Conservation (phyloP, 2,113 vertebrate genomes). For the Caretta caretta region DNA sequence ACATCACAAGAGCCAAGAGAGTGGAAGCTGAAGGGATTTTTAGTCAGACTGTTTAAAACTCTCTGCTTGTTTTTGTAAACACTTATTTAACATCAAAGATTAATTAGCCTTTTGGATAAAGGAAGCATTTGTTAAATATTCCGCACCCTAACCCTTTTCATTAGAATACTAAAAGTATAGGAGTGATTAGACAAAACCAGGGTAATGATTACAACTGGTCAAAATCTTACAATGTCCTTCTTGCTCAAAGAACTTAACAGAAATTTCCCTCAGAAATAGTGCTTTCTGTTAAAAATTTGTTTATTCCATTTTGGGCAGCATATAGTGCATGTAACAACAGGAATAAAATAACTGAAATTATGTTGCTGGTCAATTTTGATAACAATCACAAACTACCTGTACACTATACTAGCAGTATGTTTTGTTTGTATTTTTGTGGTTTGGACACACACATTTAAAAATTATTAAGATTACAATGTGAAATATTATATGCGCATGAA, state of each 20-base stretch:
- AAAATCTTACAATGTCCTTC: background rate
- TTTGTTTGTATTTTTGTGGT: background rate
- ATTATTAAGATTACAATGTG: background rate
- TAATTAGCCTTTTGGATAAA: background rate
- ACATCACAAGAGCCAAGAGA: background rate
- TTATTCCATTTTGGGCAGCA: background rate
- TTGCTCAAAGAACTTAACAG: background rate
- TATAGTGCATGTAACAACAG: background rate
- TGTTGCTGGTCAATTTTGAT: background rate
- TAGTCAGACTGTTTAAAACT: background rate
- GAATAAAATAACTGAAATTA: background rate
- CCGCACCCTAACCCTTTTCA: background rate
- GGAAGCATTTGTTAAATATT: background rate
- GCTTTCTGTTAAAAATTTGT: background rate
- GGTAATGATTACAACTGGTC: background rate
- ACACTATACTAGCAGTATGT: background rate
- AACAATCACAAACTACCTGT: background rate
- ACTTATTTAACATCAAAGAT: background rate
- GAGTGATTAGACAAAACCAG: background rate
- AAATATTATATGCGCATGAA: background rate
- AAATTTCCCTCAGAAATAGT: background rate
- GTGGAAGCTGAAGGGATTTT: background rate
- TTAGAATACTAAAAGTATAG: background rate
- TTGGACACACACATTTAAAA: background rate
- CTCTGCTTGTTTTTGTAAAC: background rate